These are phyloP conservation scores for Ditylenchus dipsaci DNA, from an alignment of 1,140 invertebrate genomes.

Conservation along the genomic window DNA sequence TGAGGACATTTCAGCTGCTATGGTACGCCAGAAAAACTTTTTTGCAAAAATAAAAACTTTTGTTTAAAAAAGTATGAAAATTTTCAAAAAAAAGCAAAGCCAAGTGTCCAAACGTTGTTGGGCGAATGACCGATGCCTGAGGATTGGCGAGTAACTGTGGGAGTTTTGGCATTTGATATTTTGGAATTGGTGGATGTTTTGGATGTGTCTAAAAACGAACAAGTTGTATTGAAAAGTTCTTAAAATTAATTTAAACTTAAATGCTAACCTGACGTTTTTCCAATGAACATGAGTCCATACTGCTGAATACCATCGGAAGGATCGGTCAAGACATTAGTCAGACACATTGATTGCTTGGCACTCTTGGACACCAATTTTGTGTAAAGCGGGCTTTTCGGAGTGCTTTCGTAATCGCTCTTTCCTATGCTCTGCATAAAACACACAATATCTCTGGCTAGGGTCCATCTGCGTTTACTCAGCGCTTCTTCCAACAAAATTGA, in stretches of 20 bases:
- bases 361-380: conserved; percentile 19
- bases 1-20: no score
- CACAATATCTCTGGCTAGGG: conserved; percentile 85
- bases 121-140: neutral
- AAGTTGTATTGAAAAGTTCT: neutral
- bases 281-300: neutral
- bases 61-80: no score
- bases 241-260: neutral
- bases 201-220: neutral
- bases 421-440: conserved; percentile 86
- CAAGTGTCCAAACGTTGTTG: no score
- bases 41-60: no score
- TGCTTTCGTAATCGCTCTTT: conserved; percentile 29
- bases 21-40: no score
- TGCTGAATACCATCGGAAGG: neutral
- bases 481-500: conserved; percentile 89
- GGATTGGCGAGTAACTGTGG: neutral
- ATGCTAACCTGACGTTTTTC: neutral
- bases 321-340: conserved; percentile 23
- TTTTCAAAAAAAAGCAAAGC: no score
- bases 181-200: neutral
- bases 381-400: conserved; percentile 35
- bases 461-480: conserved; percentile 82
- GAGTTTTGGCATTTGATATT: neutral
- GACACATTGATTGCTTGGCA: conserved; percentile 17